Conservation (phyloP, 2,113 vertebrate species). For the Cyrtonyx montezumae region DNA sequence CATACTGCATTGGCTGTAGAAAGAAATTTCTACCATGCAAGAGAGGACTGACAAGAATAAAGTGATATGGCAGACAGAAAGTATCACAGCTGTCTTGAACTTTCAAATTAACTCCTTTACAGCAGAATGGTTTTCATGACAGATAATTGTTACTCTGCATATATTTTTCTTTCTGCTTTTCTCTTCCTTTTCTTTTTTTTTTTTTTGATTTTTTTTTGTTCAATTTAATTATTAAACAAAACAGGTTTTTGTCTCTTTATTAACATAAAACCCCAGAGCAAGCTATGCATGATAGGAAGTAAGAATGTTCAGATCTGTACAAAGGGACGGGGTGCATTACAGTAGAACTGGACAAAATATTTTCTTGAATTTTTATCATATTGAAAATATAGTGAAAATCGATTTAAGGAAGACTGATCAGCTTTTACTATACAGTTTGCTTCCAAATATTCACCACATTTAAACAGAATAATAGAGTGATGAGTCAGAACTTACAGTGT, state of each 20-base stretch:
- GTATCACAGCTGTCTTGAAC: background rate
- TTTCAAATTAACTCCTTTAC: constrained; percentile 1
- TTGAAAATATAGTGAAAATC: background rate
- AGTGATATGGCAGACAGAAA: background rate
- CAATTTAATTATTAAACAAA: background rate
- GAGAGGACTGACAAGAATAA: background rate
- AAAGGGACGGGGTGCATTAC: background rate
- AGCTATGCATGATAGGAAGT: background rate
- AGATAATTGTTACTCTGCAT: background rate
- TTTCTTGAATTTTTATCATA: background rate
- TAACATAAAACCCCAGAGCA: background rate
- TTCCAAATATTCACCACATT: background rate
- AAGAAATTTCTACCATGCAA: background rate
- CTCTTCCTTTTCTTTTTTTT: background rate
- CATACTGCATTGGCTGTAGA: background rate
- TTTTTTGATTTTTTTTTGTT: background rate
- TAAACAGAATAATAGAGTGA: background rate
- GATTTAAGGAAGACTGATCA: background rate
- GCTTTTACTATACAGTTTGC: background rate
- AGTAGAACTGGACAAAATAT: background rate
- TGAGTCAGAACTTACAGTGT: background rate
- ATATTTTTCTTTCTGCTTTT: background rate
- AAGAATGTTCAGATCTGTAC: background rate
- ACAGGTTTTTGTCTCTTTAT: background rate
- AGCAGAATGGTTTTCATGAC: background rate